Percentiles rank a stretch among this genome's conserved stretches.
Evolutionary conservation across 2,113 vertebrate genomes (phyloP).

Genomic region (Empidonax alnorum): DNA sequence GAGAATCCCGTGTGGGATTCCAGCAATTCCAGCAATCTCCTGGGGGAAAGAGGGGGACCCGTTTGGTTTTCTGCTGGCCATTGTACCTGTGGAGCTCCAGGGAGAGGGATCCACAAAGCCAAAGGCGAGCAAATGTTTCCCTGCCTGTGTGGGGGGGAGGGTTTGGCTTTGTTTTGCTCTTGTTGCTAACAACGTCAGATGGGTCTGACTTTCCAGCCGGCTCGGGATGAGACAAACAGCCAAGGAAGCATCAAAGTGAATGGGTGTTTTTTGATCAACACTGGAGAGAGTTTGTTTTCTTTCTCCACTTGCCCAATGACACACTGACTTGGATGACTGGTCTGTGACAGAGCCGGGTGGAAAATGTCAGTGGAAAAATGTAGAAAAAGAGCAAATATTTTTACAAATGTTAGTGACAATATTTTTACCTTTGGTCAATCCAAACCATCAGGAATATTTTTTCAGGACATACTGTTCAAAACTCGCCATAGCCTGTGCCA

Average conservation of each 20-base stretch:
- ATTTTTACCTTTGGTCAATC: conserved; percentile 68
- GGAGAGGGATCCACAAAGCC: neutral
- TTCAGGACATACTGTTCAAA: conserved; percentile 48
- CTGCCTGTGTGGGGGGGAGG: neutral
- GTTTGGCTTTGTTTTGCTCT: conserved; percentile 63
- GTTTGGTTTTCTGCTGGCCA: neutral
- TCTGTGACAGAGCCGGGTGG: conserved; percentile 54
- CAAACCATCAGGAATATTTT: conserved; percentile 56
- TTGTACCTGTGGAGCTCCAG: neutral
- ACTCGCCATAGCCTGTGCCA: conserved; percentile 29
- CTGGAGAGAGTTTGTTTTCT: conserved; percentile 63
- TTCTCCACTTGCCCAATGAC: conserved; percentile 62
- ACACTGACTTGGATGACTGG: conserved; percentile 58
- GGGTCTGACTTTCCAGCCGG: conserved; percentile 45
- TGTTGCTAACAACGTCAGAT: conserved; percentile 60
- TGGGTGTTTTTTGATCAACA: conserved; percentile 54
- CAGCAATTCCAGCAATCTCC: neutral
- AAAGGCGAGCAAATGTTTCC: conserved; percentile 8
- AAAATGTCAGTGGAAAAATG: conserved; percentile 70
- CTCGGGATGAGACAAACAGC: conserved; percentile 60
- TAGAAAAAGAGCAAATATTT: conserved; percentile 67
- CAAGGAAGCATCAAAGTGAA: conserved; percentile 66
- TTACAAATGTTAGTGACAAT: conserved; percentile 58
- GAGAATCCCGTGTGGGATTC: neutral
- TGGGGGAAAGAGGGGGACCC: neutral